Percentiles rank a stretch among this genome's conserved stretches.
These are phyloP conservation scores for Teleopsis dalmanni DNA, from an alignment of 1,140 invertebrate genomes.

Conservation along the genomic window DNA sequence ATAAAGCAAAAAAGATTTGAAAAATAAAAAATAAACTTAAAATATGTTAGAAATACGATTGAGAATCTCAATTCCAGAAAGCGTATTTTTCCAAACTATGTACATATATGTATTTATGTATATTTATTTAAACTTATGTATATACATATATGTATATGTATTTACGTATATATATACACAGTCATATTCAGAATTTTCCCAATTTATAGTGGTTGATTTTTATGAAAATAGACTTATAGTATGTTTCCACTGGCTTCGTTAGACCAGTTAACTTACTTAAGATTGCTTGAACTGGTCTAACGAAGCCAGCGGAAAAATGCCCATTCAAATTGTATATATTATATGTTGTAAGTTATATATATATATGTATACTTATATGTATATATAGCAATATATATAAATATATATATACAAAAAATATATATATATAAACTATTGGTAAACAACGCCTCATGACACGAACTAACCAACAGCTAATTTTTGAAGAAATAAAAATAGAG, in stretches of 20 bases:
- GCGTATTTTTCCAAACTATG: not conserved
- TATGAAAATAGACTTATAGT: too few species aligned
- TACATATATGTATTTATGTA: not conserved
- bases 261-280: not conserved
- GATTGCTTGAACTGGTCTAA: too few species aligned
- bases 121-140: constrained; percentile 23
- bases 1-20: too few species aligned
- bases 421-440: not conserved
- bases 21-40: too few species aligned
- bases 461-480: too few species aligned
- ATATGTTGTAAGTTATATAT: not conserved
- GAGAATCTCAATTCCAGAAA: too few species aligned
- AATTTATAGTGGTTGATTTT: too few species aligned
- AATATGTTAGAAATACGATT: too few species aligned
- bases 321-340: too few species aligned
- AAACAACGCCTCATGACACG: too few species aligned
- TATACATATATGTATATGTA: constrained; percentile 23
- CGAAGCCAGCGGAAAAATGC: too few species aligned
- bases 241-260: not conserved
- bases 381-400: not conserved
- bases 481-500: too few species aligned
- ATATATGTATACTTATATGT: not conserved
- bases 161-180: not conserved
- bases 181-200: not conserved
- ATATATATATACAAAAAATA: not conserved